Conservation (phyloP, 2,888 invertebrate genomes). For the Platycheirus rosarum region DNA sequence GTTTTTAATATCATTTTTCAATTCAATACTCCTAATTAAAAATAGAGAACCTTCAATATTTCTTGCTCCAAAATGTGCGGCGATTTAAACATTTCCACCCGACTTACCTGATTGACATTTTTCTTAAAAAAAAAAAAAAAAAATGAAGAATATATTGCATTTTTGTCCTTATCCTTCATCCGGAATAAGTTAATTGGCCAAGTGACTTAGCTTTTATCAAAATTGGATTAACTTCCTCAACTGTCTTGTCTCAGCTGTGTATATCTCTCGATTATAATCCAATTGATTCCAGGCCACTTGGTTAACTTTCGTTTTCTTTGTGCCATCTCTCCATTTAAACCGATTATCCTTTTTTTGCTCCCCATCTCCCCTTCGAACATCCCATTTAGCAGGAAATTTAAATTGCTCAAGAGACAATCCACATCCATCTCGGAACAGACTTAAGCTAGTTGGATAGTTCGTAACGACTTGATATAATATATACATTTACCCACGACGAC, state of each 20-base stretch:
- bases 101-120: not conserved
- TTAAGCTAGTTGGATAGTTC: not conserved
- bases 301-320: conserved; percentile 39
- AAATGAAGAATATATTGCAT: conserved; percentile 3
- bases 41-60: no score
- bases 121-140: not conserved
- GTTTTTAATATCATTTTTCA: no score
- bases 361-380: not conserved
- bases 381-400: conserved; percentile 35
- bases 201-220: conserved; percentile 24
- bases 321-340: conserved; percentile 31
- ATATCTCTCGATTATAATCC: conserved; percentile 31
- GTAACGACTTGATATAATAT: not conserved
- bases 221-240: conserved; percentile 35
- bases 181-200: conserved; percentile 30
- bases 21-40: no score
- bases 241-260: conserved; percentile 19
- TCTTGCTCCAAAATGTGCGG: not conserved
- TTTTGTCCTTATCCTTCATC: conserved; percentile 1
- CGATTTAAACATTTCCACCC: not conserved
- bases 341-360: conserved; percentile 43
- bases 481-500: not conserved
- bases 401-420: conserved; percentile 8
- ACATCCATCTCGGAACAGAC: not conserved
- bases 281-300: conserved; percentile 41